Evolutionary conservation across 2,888 invertebrate genomes (phyloP).

Genomic region (Ectemnius cavifrons): DNA sequence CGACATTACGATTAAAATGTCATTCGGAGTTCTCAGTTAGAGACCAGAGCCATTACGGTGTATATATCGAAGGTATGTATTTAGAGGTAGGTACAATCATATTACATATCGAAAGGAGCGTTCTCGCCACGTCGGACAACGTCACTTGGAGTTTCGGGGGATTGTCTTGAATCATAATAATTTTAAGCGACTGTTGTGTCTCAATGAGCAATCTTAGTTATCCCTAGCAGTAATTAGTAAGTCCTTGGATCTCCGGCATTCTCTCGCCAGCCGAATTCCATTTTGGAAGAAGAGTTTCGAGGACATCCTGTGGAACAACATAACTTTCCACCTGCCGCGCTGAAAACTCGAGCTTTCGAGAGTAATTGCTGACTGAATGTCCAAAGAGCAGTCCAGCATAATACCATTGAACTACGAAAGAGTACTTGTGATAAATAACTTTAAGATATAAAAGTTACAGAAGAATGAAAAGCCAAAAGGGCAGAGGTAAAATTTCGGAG

Average conservation of each 20-base stretch:
- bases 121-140: slow-evolving; percentile 23
- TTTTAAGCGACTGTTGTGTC: slow-evolving; percentile 32
- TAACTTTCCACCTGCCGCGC: background rate
- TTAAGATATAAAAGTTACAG: too few relatives aligned
- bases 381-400: too few relatives aligned
- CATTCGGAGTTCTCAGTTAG: slow-evolving; percentile 30
- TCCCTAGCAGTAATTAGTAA: slow-evolving; percentile 54
- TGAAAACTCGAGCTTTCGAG: slow-evolving; percentile 12
- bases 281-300: slow-evolving; percentile 40
- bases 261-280: slow-evolving; percentile 38
- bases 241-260: slow-evolving; percentile 42
- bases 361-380: slow-evolving; percentile 20
- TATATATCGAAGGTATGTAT: slow-evolving; percentile 20
- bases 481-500: too few relatives aligned
- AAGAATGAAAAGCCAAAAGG: too few relatives aligned
- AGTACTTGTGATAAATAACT: too few relatives aligned
- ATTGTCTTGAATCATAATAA: slow-evolving; percentile 56
- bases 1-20: slow-evolving; percentile 25
- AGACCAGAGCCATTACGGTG: slow-evolving; percentile 6
- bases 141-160: slow-evolving; percentile 48
- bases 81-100: slow-evolving; percentile 51
- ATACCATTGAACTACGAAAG: too few relatives aligned
- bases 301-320: background rate
- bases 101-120: slow-evolving; percentile 47
- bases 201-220: slow-evolving; percentile 61